phyloP scores from a whole-genome alignment of 1,140 invertebrate genomes.

The Pararge aegeria region DNA sequence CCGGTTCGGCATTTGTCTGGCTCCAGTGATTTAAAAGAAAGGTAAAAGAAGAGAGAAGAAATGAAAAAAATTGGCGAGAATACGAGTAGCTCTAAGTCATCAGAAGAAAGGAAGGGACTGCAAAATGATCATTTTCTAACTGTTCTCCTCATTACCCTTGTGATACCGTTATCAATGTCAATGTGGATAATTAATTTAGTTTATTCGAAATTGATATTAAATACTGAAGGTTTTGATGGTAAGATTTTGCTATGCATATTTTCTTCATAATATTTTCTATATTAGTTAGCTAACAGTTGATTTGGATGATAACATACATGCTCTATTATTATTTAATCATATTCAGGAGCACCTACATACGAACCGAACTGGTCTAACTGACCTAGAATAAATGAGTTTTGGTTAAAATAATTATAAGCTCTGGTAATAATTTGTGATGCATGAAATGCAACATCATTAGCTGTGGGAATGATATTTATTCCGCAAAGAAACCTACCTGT shows the following conservation, averaged over 20 bases:
- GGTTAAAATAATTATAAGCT: no score
- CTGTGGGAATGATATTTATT: no score
- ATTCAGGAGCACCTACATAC: no score
- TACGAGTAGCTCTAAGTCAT: background rate
- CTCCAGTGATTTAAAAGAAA: background rate
- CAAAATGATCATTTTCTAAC: constrained; percentile 79
- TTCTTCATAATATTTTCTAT: background rate
- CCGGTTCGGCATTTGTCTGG: background rate
- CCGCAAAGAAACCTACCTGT: no score
- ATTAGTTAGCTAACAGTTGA: no score
- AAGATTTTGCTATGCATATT: constrained; percentile 30
- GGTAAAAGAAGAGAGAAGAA: constrained; percentile 10
- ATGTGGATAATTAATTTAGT: constrained; percentile 86
- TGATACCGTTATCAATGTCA: constrained; percentile 86
- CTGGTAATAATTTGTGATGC: no score
- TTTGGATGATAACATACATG: no score
- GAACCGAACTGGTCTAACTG: no score
- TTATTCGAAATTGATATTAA: constrained; percentile 81
- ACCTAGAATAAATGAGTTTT: no score
- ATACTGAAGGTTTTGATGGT: constrained; percentile 80
- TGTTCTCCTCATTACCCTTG: constrained; percentile 82
- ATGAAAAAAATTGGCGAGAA: constrained; percentile 10
- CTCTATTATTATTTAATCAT: no score
- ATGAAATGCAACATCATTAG: no score
- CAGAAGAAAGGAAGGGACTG: constrained; percentile 22